Base-by-base conservation (phyloP, 2,113 vertebrate species). In the Petromus typicus region DNA sequence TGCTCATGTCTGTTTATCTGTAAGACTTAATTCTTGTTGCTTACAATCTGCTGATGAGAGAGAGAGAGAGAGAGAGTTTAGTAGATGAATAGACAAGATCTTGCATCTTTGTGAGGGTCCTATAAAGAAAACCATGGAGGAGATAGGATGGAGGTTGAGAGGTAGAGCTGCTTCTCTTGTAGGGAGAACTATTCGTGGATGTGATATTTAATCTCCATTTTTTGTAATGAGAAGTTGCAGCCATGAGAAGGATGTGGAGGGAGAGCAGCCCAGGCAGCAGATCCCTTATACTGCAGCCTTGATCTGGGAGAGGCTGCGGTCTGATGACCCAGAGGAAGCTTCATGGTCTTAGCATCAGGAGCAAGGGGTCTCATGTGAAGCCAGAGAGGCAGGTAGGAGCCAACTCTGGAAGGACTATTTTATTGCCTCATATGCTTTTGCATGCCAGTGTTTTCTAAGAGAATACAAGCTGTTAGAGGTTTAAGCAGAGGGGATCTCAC, bases 81-180 rank as follows among this genome's bases (percentile, higher is more conserved):
- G 48, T 51, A 51, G 48, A 51, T n/a, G 51, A 37, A 43, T 4
- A 89, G 89, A 63, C 7, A 63, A 92, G 71, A 27, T 56, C 81
- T 84, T 37, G 76, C 43, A 27, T 75, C 43, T 80, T 81, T 12
- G 32, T 75, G 61, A 84, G 37, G 82, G 9, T 43, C 2, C 61
- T 51, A 3, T 43, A 56, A 80, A 45, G n/a, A 78, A 66, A 69
- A 37, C 11, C 34, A 45, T 87, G 78, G 59, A 81, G 51, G 20
- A 20, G 25, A 40, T 9, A 14, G 27, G 8, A 63, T 71, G 43
- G 34, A 59, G 43, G 69, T 30, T 12, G 20, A 86, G 37, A 30
- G 12, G 0, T 18, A 6, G 17, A 20, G n/a, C 32, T 66, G 48
- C 22, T 61, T 0, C 30, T n/a, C 0, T 56, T 2, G 2, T 20